Conservation (phyloP, 2,888 invertebrate species). For the Drosophila neonasuta region DNA sequence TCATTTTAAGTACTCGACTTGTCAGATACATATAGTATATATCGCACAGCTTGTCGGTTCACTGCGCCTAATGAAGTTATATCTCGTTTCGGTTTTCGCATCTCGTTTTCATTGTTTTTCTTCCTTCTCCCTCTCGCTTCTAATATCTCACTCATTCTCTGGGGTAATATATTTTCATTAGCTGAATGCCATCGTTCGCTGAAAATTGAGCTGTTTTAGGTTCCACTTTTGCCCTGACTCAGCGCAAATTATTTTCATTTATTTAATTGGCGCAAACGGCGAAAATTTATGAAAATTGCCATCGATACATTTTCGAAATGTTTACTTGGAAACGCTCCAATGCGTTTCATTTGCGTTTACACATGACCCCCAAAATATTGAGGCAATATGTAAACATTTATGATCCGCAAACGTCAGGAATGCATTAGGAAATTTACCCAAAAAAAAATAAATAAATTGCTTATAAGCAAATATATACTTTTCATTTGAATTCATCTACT, state of each 20-base stretch:
- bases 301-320: conserved; percentile 45
- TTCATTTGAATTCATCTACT: no score
- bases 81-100: conserved; percentile 35
- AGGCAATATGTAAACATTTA: conserved; percentile 8
- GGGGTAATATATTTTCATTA: conserved; percentile 71
- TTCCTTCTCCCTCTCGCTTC: not conserved
- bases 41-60: conserved; percentile 59
- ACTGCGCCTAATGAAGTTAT: conserved; percentile 70
- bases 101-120: conserved; percentile 28
- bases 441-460: not conserved
- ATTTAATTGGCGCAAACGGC: conserved; percentile 65
- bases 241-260: conserved; percentile 71
- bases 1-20: conserved; percentile 59
- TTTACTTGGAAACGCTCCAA: conserved; percentile 26
- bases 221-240: conserved; percentile 50
- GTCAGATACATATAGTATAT: conserved; percentile 48
- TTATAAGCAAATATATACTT: no score
- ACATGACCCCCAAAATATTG: conserved; percentile 36
- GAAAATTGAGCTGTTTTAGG: conserved; percentile 55
- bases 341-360: conserved; percentile 52
- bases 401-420: conserved; percentile 2
- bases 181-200: conserved; percentile 3
- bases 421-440: not conserved
- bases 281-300: conserved; percentile 57
- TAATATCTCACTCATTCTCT: conserved; percentile 7